Conservation (phyloP, 2,113 vertebrate genomes). For the Vulpes ferrilata region DNA sequence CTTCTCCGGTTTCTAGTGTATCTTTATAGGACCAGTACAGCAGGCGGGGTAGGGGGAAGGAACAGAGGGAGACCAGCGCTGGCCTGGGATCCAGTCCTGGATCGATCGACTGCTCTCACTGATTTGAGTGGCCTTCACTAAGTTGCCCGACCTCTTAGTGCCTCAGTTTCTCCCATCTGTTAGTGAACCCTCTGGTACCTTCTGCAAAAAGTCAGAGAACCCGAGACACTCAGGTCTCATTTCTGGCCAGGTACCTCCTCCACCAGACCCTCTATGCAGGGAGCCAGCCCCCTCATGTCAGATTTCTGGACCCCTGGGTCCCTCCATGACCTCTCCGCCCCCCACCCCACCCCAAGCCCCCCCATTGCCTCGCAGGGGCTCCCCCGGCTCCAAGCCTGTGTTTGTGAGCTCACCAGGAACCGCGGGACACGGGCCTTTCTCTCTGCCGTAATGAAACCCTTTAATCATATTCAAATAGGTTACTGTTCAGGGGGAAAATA, state of each 20-base stretch:
- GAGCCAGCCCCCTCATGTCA: background rate
- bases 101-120: background rate
- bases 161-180: slow-evolving; percentile 49
- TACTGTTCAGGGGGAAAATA: slow-evolving; percentile 99
- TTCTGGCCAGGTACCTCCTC: background rate
- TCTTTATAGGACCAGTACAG: background rate
- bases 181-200: background rate
- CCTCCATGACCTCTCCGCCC: background rate
- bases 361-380: slow-evolving; percentile 6
- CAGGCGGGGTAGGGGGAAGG: too few species aligned
- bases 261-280: background rate
- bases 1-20: background rate
- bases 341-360: background rate
- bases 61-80: background rate
- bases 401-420: slow-evolving; percentile 92
- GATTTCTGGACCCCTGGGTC: background rate
- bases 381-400: slow-evolving; percentile 80
- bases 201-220: background rate
- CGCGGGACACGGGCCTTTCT: slow-evolving; percentile 89
- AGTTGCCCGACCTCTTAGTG: background rate
- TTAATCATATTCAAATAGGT: slow-evolving; percentile 99
- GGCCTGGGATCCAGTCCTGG: background rate
- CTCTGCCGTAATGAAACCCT: slow-evolving; percentile 94
- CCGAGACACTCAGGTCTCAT: background rate
- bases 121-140: background rate